Evolutionary conservation across 1,140 invertebrate species (phyloP), one percentile per base, ranked within the genome.

Genomic region (Drosophila teissieri): DNA sequence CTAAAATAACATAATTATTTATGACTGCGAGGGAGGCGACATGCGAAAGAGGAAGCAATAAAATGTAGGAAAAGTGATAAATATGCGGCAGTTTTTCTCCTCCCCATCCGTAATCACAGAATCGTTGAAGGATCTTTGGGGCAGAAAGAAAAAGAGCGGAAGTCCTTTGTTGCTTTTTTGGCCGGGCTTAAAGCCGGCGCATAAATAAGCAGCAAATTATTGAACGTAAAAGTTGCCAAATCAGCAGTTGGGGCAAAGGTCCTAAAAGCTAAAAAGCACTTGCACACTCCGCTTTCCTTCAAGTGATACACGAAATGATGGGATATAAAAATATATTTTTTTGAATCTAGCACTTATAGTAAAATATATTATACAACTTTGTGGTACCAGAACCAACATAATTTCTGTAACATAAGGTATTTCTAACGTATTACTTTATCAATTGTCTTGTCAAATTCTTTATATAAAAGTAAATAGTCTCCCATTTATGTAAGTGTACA

Each of bases 1-100:
- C 81, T 84, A 80, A 86, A 82, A 86, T 79, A 88, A 89, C 84
- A 89, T 88, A 88, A 88, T 88, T 88, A 88, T 88, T 88, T 88
- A 80, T 86, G 84, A 73, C 65, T 49, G n/a, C n/a, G 58, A 3
- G 22, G 48, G 42, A 46, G 54, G 46, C 72, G 77, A 72, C 78
- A 64, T 65, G 61, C 49, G 67, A 61, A 42, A 40, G 46, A 79
- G 77, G 76, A 85, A 80, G 82, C 65, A 68, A 86, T 86, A 69
- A 68, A 78, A 85, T 58, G 51, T 77, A 44, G 55, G 44, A 57
- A 55, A 46, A 69, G 74, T 77, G 74, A 77, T 77, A 77, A 77
- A 77, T 77, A 77, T 62, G 63, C 73, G 54, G 36, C 53, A 64
- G 22, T 54, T 36, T 46, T 37, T 31, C 22, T 53, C 42, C 17